phyloP scores from a whole-genome alignment of 2,797 vertebrate species.

The Petrocephalus schoutedeni region DNA sequence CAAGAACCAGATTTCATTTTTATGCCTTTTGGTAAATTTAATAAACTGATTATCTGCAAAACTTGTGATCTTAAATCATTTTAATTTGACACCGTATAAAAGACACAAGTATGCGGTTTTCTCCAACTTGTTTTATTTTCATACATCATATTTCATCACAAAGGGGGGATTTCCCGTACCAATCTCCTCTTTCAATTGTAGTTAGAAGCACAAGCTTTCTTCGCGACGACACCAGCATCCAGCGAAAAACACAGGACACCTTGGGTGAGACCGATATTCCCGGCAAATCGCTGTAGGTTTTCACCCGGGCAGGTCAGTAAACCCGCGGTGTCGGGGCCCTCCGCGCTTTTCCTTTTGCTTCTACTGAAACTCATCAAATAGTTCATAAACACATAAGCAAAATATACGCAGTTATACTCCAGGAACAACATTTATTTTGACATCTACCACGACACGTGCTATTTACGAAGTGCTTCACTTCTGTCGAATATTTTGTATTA shows the following conservation, averaged over 20 bases:
- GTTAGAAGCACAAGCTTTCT: not conserved
- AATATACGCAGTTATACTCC: not conserved
- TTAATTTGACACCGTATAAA: not conserved
- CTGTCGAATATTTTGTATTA: not conserved
- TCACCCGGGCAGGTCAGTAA: not conserved
- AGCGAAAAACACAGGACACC: not conserved
- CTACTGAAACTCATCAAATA: not conserved
- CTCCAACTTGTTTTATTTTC: conserved; percentile 13
- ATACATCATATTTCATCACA: not conserved
- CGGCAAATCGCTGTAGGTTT: not conserved
- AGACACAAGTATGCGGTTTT: not conserved
- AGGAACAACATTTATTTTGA: not conserved
- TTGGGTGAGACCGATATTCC: not conserved
- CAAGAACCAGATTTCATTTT: not conserved
- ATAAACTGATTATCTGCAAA: not conserved
- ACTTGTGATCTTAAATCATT: not conserved
- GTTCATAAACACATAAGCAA: not conserved
- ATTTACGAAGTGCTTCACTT: not conserved
- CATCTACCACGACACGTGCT: not conserved
- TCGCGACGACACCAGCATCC: not conserved
- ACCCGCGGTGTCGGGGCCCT: not conserved
- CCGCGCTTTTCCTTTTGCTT: not conserved
- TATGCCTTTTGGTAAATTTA: not conserved
- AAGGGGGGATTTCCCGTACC: not conserved
- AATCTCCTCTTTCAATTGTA: not conserved